Conservation (phyloP, 2,888 invertebrate species). For the Oconnorella tubifera region DNA sequence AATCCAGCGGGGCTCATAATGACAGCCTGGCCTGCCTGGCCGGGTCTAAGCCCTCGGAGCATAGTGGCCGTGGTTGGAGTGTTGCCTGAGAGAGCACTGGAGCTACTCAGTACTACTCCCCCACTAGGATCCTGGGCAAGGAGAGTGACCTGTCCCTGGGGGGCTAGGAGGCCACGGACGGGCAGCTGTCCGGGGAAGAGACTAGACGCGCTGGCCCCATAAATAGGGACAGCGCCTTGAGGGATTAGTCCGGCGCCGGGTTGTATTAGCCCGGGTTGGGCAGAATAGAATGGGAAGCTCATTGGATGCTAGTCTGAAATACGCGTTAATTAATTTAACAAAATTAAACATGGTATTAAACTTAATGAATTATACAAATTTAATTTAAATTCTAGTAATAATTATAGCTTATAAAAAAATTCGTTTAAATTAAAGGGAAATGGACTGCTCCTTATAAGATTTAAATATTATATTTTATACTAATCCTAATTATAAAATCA, state of each 20-base stretch:
- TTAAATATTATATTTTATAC: no score
- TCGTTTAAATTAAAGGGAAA: no score
- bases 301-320: no score
- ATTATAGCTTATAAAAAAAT: no score
- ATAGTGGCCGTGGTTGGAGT: background rate
- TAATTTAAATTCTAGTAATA: no score
- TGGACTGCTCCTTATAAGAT: no score
- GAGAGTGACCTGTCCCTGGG: background rate
- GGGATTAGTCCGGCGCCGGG: conserved; percentile 11
- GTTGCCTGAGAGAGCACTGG: background rate
- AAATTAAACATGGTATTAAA: no score
- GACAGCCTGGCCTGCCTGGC: background rate
- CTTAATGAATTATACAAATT: no score
- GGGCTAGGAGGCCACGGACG: conserved; percentile 6
- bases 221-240: conserved; percentile 12
- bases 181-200: conserved; percentile 4
- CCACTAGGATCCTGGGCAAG: no score
- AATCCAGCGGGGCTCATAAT: background rate
- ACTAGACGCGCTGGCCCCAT: background rate
- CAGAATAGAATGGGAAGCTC: conserved; percentile 19
- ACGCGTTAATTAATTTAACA: no score
- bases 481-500: background rate
- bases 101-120: background rate
- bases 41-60: conserved; percentile 3
- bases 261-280: conserved; percentile 1